Percentiles rank a stretch among this genome's conserved stretches.
Evolutionary conservation across 2,113 vertebrate genomes (phyloP).

Genomic region (Phaethornis superciliosus): DNA sequence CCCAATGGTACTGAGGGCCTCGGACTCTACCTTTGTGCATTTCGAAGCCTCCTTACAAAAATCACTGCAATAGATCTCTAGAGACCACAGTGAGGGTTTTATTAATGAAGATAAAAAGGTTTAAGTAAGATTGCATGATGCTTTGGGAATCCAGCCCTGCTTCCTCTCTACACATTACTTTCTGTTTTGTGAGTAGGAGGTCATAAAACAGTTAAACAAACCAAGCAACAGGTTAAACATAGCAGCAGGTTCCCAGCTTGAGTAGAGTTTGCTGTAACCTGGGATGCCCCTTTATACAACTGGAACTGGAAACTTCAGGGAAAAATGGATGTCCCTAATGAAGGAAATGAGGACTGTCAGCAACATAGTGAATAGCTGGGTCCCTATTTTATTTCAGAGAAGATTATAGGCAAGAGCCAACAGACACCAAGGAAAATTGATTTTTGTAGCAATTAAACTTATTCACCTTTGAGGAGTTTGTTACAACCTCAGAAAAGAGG

Average conservation of each 20-base stretch:
- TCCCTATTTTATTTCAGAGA: background rate
- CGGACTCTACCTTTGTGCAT: background rate
- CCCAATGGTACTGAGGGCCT: background rate
- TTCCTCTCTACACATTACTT: background rate
- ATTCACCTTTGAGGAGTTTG: constrained; percentile 26
- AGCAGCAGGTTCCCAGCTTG: background rate
- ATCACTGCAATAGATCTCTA: background rate
- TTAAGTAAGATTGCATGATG: background rate
- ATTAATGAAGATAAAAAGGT: background rate
- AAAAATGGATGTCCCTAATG: background rate
- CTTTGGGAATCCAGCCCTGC: background rate
- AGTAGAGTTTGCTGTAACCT: background rate
- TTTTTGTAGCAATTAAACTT: constrained; percentile 47
- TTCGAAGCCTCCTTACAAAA: background rate
- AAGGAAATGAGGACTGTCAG: background rate
- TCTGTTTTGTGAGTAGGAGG: background rate
- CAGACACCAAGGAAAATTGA: constrained; percentile 17
- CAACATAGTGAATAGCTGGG: background rate
- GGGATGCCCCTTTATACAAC: background rate
- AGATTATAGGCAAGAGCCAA: constrained; percentile 43
- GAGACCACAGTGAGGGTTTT: background rate
- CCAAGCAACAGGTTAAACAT: background rate
- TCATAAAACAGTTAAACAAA: background rate
- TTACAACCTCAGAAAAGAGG: constrained; percentile 16
- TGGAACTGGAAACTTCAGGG: background rate